Evolutionary conservation across 2,888 invertebrate genomes (phyloP).

Genomic region (Diarsia brunnea): DNA sequence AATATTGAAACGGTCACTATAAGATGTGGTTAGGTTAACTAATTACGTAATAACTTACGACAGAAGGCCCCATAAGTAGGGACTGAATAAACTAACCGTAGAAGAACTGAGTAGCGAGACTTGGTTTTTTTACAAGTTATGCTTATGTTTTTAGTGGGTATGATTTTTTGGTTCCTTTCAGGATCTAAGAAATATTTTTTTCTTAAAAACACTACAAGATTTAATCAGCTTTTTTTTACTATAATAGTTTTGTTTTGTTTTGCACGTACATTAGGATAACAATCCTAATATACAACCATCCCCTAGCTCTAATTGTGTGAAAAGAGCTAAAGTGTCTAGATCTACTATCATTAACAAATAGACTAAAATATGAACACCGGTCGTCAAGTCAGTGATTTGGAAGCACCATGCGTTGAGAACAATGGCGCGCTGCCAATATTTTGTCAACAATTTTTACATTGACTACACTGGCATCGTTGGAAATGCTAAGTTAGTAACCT

Average conservation of each 20-base stretch:
- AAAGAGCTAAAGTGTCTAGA: neutral
- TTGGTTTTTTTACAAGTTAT: too few relatives aligned
- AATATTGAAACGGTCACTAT: too few relatives aligned
- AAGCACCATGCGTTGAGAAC: slow-evolving; percentile 63
- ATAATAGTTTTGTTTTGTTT: neutral
- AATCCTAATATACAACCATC: too few relatives aligned
- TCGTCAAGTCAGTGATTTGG: slow-evolving; percentile 14
- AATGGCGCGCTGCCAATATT: slow-evolving; percentile 72
- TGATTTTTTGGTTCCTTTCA: neutral
- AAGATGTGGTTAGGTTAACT: too few relatives aligned
- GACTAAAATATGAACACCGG: slow-evolving; percentile 17
- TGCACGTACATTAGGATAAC: too few relatives aligned
- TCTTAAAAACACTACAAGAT: neutral
- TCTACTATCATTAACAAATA: slow-evolving; percentile 31
- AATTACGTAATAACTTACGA: too few relatives aligned
- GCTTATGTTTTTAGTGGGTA: too few relatives aligned
- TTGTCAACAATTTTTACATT: slow-evolving; percentile 75
- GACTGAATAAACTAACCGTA: too few relatives aligned
- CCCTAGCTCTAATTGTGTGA: too few relatives aligned
- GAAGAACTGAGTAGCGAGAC: too few relatives aligned
- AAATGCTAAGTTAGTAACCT: slow-evolving; percentile 25
- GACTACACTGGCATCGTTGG: slow-evolving; percentile 57
- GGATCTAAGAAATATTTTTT: neutral
- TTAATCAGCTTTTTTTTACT: neutral
- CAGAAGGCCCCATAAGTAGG: too few relatives aligned